Conservation (phyloP, 2,797 vertebrate genomes). For the Alcedo atthis region DNA sequence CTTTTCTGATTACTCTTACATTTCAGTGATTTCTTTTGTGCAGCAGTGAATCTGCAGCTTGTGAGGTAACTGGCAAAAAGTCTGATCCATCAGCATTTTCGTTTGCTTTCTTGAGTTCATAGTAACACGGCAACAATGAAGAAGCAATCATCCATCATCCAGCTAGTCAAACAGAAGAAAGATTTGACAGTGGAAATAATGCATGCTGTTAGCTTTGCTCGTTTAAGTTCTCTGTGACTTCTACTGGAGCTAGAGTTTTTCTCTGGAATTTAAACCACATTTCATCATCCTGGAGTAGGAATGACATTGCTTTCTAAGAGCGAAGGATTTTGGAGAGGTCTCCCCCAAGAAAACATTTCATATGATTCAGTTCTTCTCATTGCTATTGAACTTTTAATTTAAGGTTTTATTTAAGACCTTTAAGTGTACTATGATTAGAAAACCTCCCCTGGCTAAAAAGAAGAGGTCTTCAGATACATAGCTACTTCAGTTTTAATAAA, state of each 20-base stretch:
- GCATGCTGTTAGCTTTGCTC: not conserved
- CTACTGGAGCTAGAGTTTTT: not conserved
- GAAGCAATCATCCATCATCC: slow-evolving; percentile 50
- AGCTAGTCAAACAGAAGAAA: slow-evolving; percentile 36
- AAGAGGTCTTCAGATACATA: not conserved
- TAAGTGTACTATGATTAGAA: not conserved
- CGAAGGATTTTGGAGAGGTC: not conserved
- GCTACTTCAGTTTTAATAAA: not conserved
- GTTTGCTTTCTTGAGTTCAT: slow-evolving; percentile 47
- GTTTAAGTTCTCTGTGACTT: not conserved
- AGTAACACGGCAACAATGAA: slow-evolving; percentile 44
- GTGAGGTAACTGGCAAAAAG: slow-evolving; percentile 64
- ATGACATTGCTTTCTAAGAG: not conserved
- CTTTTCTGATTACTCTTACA: slow-evolving; percentile 62
- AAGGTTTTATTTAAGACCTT: not conserved
- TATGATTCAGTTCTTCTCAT: not conserved
- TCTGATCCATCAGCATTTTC: slow-evolving; percentile 56
- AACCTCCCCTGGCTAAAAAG: not conserved
- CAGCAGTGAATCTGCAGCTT: slow-evolving; percentile 47
- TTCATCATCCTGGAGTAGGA: not conserved
- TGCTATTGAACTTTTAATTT: not conserved
- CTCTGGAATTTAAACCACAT: not conserved
- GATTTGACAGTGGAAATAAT: slow-evolving; percentile 38
- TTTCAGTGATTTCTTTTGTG: slow-evolving; percentile 70
- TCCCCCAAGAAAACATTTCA: not conserved